Evolutionary conservation across 2,888 invertebrate species (phyloP).

Genomic region (Eupithecia centaureata): DNA sequence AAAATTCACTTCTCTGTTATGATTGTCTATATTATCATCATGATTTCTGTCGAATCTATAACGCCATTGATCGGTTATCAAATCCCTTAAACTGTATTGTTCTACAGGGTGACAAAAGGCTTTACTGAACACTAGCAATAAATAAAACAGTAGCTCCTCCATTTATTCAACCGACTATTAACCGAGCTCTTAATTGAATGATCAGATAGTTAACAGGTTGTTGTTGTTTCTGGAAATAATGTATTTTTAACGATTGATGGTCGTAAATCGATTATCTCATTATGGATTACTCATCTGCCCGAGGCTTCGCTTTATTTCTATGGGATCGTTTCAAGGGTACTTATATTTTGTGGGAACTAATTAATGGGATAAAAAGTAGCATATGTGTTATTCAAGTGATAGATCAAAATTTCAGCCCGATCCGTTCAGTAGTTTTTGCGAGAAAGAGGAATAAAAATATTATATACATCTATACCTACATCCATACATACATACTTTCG

Average conservation of each 20-base stretch:
- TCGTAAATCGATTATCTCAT: not conserved
- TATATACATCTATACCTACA: no score
- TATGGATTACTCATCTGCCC: not conserved
- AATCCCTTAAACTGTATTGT: not conserved
- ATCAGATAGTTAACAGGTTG: not conserved
- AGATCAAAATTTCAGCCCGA: no score
- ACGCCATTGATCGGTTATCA: not conserved
- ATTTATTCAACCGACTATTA: not conserved
- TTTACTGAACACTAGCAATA: not conserved
- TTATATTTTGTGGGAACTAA: no score
- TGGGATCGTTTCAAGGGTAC: no score
- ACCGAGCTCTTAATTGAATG: not conserved
- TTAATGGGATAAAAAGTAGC: no score
- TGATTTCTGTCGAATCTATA: not conserved
- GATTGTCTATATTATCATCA: not conserved
- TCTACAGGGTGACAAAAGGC: not conserved
- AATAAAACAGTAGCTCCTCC: not conserved
- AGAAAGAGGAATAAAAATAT: no score
- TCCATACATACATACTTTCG: no score
- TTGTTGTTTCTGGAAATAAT: not conserved
- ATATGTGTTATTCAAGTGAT: no score
- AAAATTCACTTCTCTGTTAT: not conserved
- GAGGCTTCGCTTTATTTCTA: no score
- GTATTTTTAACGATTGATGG: not conserved
- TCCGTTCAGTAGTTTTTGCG: no score